Conservation (phyloP, 1,140 invertebrate species). For the Eciton burchellii region DNA sequence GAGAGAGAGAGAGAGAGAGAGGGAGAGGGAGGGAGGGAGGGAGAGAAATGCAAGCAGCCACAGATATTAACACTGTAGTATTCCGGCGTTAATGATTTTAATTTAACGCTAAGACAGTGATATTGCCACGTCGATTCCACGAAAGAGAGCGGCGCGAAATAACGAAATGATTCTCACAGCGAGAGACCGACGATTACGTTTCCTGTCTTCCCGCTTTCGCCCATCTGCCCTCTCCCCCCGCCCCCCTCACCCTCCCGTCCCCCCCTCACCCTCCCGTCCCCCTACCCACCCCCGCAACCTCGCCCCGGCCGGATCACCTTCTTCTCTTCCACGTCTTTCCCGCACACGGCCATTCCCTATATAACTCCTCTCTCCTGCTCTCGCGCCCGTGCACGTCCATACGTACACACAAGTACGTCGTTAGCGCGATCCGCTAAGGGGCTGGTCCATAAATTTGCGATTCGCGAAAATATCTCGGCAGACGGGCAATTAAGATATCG, state of each 20-base stretch:
- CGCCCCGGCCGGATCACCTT: slow-evolving; percentile 26
- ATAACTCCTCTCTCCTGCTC: slow-evolving; percentile 53
- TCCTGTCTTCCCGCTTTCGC: slow-evolving; percentile 44
- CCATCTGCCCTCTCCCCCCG: no score
- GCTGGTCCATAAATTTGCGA: slow-evolving; percentile 79
- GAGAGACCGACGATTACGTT: slow-evolving; percentile 71
- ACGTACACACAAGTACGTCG: slow-evolving; percentile 71
- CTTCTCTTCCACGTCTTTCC: slow-evolving; percentile 12
- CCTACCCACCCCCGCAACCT: no score
- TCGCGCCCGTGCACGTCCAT: slow-evolving; percentile 47
- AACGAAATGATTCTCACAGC: slow-evolving; percentile 72
- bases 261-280: no score
- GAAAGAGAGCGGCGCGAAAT: slow-evolving; percentile 70
- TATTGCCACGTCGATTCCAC: slow-evolving; percentile 63
- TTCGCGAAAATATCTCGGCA: slow-evolving; percentile 80
- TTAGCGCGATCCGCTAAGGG: slow-evolving; percentile 72
- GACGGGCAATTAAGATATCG: slow-evolving; percentile 81
- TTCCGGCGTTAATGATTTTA: slow-evolving; percentile 64
- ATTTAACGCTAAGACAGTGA: slow-evolving; percentile 52
- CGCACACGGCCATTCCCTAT: slow-evolving; percentile 54
- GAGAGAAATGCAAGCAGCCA: not conserved
- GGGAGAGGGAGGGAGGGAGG: no score
- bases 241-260: no score
- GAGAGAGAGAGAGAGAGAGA: no score
- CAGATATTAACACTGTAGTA: slow-evolving; percentile 55